phyloP scores from a whole-genome alignment of 2,113 vertebrate genomes.

The Melanerpes aurifrons region DNA sequence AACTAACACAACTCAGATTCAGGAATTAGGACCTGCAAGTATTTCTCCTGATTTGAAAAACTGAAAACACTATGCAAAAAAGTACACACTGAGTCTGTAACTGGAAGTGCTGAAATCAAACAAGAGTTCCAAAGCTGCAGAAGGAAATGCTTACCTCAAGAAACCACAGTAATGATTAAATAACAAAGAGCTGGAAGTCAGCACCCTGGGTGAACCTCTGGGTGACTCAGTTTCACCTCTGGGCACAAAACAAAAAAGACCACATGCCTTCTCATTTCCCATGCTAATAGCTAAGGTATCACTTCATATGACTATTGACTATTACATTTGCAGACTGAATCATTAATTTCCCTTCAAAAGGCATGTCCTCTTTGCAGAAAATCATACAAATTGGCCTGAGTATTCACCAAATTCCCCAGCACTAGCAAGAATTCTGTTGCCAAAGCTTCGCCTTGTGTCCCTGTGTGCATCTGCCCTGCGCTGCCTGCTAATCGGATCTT shows the following conservation, averaged over 20 bases:
- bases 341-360: not conserved
- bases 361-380: not conserved
- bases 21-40: not conserved
- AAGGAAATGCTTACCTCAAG: slow-evolving; percentile 8
- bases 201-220: not conserved
- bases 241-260: slow-evolving; percentile 43
- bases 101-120: not conserved
- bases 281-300: slow-evolving; percentile 45
- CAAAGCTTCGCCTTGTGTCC: not conserved
- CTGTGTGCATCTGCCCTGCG: not conserved
- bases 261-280: slow-evolving; percentile 34
- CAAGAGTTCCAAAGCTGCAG: not conserved
- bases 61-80: not conserved
- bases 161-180: slow-evolving; percentile 14
- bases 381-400: not conserved
- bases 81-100: not conserved
- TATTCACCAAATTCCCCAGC: not conserved
- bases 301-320: not conserved
- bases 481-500: not conserved
- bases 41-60: not conserved
- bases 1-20: not conserved
- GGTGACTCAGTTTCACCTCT: slow-evolving; percentile 26
- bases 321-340: not conserved
- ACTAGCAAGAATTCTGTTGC: not conserved
- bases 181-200: slow-evolving; percentile 43